Base-by-base conservation (phyloP, 2,888 invertebrate species). In the Invenusta paracnida region DNA sequence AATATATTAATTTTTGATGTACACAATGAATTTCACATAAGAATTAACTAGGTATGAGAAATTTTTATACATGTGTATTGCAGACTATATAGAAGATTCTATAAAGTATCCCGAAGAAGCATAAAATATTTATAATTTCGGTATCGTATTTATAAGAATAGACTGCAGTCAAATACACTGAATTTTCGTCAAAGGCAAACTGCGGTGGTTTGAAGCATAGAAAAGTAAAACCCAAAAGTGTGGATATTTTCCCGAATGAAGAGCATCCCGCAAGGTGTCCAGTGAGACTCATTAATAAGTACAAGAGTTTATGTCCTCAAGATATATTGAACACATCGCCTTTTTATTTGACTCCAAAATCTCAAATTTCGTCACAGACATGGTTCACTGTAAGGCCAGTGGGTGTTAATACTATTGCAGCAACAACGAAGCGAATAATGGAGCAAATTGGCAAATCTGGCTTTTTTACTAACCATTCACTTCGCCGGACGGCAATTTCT, bases 401-500 rank as follows among this genome's bases (percentile, higher is more conserved):
- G 17, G 48, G 48, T 48, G 48, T 48, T 48, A n/a, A n/a, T 48
- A 48, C 48, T 48, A 48, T 48, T 48, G 48, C 48, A 11, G 48
- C 48, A 48, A 48, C 11, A 48, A 48, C 48, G 17, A 17, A 48
- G 48, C 48, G 5, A 11, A 17, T 48, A 48, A 48, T 48, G 48
- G 48, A 48, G 48, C 48, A 48, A 48, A 5, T 48, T 48, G 17
- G 48, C 11, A 48, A 48, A 48, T 48, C 48, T 11, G 48, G 48
- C 5, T 48, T 17, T 48, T 48, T 48, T 48, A 73, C 27, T 73
- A 73, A n/a, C 27, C 73, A 13, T 25, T 73, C 73, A 73, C 25
- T 73, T 73, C 73, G 73, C 23, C 23, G 73, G 73, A 73, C 73
- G 73, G 73, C 27, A 73, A 73, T 25, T 73, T 73, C 73, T 13